Evolutionary conservation across 2,888 invertebrate genomes (phyloP), one percentile per base, ranked within the genome.

Genomic region (Drosophila borealis): DNA sequence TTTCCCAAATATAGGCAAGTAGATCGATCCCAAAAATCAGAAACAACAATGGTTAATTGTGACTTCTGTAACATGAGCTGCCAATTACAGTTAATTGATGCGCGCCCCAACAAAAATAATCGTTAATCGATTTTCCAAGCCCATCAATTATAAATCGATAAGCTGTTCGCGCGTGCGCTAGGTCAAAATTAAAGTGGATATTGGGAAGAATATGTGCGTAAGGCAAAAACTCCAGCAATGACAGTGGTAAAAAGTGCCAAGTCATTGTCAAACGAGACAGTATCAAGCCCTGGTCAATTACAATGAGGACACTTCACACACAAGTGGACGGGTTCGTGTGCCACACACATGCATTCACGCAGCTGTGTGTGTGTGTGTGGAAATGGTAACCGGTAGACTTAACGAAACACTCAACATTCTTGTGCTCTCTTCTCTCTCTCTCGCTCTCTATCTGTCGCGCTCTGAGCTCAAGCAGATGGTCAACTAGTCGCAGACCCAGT

Each of bases 321-420:
- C 17, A n/a, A 74, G 46, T 39, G 39, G 25, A 25, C 61, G 34
- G 51, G 51, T 34, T 21, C 25, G 17, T 21, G 17, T 10, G 17
- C 17, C 19, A 4, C 33, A 44, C 42, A 34, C 14, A 21, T 25
- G 17, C 17, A 45, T 17, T 6, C 19, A 2, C n/a, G 3, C 9
- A 6, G 3, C 1, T 1, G 4, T 17, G 25, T 14, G 25, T 4
- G 14, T 25, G 25, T 4, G 14, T 25, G 37, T 49, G 53, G 14
- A 54, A 70, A 54, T 36, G 19, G 25, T 11, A 29, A 50, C 44
- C 21, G 44, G 39, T 29, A 63, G 14, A 74, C 51, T 68, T 55
- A 55, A 62, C 74, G 68, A 67, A 67, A 17, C 50, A 25, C 33
- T 54, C 41, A 44, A 14, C 14, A 21, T 14, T 44, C 34, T 49